Conservation (phyloP, 2,113 vertebrate genomes). For the mouse (Mus musculus) region GRCm39 chr9:86710001-86710500, state of each 20-base stretch:
- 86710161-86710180: not conserved
- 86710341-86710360: not conserved
- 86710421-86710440: not conserved
- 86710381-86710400: not conserved
- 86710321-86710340: not conserved
- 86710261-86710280: not conserved
- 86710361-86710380: conserved; percentile 18
- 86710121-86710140: not conserved
- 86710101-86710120: not conserved
- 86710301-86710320: not conserved
- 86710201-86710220: not conserved
- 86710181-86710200: not conserved
- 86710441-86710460: not conserved
- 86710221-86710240: not conserved
- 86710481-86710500: not conserved
- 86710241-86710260: conserved; percentile 33
- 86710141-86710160: not conserved
- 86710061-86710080: not conserved
- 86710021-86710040: not conserved
- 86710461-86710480: not conserved
- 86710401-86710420: not conserved
- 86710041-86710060: not conserved
- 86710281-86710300: conserved; percentile 45
- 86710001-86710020: not conserved
- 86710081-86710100: not conserved